These are phyloP conservation scores for Crocuta crocuta DNA, from an alignment of 2,113 vertebrate species.

Conservation along the genomic window DNA sequence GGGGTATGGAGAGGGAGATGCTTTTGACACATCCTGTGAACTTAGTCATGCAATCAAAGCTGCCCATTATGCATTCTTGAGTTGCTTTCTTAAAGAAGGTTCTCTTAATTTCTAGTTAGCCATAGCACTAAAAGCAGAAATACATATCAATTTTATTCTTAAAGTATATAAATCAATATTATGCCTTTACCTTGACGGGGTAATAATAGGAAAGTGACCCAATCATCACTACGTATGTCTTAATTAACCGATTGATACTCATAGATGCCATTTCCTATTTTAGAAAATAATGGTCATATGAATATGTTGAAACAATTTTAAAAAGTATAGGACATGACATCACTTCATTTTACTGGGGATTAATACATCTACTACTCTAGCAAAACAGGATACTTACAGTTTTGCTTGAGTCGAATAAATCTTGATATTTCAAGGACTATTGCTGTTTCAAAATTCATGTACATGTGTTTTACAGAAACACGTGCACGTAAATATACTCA, in stretches of 20 bases:
- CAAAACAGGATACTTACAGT: background rate
- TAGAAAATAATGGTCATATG: background rate
- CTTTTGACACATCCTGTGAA: background rate
- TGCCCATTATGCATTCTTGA: background rate
- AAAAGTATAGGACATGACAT: background rate
- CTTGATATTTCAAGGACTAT: slow-evolving; percentile 27
- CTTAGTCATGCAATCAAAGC: background rate
- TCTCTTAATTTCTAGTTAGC: background rate
- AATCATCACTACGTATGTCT: background rate
- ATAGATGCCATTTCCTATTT: background rate
- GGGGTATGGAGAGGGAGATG: background rate
- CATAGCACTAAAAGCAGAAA: background rate
- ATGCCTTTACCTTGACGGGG: background rate
- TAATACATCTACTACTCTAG: background rate
- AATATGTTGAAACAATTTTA: slow-evolving; percentile 1
- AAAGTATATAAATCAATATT: slow-evolving; percentile 44
- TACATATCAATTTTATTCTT: slow-evolving; percentile 42
- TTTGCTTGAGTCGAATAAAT: slow-evolving; percentile 29
- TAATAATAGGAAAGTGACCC: background rate
- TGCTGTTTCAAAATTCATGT: background rate
- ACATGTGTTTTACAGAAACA: background rate
- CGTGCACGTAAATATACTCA: background rate
- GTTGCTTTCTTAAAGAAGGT: background rate
- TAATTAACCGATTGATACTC: background rate
- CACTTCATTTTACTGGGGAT: background rate